Percentiles rank a stretch among this genome's conserved stretches.
phyloP scores from a whole-genome alignment of 2,113 vertebrate species.

The Cinclus cinclus region DNA sequence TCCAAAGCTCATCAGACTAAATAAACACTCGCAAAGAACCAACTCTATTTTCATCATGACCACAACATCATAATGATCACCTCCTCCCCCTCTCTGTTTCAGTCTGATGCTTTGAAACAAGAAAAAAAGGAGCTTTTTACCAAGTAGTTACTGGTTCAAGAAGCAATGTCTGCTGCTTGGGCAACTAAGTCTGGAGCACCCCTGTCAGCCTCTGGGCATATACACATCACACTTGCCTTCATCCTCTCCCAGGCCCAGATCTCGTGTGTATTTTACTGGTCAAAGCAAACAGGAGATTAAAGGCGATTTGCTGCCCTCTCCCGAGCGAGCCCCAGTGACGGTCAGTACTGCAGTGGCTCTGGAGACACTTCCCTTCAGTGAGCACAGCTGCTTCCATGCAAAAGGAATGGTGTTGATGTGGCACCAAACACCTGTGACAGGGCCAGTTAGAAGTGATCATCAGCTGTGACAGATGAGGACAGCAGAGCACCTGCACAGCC shows the following conservation, averaged over 20 bases:
- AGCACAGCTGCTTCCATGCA: neutral
- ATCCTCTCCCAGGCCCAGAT: neutral
- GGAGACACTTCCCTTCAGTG: neutral
- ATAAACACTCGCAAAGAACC: neutral
- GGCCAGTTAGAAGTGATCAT: neutral
- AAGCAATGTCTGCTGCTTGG: neutral
- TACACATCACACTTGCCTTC: neutral
- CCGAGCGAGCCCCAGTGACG: neutral
- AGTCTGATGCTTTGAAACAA: neutral
- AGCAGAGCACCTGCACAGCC: neutral
- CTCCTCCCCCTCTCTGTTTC: neutral
- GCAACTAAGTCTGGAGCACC: neutral
- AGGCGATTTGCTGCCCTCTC: conserved; percentile 59
- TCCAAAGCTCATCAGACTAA: neutral
- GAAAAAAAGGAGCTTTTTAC: neutral
- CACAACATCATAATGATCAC: neutral
- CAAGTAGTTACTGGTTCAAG: neutral
- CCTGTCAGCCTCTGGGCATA: neutral
- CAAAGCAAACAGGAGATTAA: neutral
- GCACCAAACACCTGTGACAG: neutral
- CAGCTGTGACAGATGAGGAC: accelerated
- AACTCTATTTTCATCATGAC: neutral
- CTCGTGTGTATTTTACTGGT: neutral
- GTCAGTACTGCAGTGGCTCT: neutral
- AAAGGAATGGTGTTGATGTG: neutral